A percentile compares a stretch with the other conserved stretches of the same genome.
phyloP scores from a whole-genome alignment of 2,888 invertebrate species.

The Xanthostigma xanthostigma region DNA sequence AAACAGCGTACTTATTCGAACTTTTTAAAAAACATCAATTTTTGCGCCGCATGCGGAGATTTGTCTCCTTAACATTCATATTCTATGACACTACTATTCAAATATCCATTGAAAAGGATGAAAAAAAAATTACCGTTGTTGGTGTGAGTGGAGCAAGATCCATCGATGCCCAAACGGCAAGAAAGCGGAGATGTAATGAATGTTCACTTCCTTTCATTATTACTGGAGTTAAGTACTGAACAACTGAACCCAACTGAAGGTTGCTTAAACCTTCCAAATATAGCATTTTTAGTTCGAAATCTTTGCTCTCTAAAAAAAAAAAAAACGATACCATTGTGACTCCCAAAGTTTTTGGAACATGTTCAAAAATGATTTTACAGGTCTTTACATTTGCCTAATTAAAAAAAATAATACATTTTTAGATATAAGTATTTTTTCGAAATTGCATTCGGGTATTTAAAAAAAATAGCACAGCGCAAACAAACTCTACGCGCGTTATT shows the following conservation, averaged over 20 bases:
- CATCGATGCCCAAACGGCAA: conserved; percentile 48
- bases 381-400: too few relatives aligned
- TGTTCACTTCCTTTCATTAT: conserved; percentile 28
- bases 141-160: conserved; percentile 34
- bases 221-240: conserved; percentile 34
- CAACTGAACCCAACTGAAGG: conserved; percentile 39
- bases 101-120: not conserved
- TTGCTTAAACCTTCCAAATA: conserved; percentile 59
- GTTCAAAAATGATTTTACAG: too few relatives aligned
- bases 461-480: too few relatives aligned
- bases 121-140: conserved; percentile 27
- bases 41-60: too few relatives aligned
- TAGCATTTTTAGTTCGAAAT: conserved; percentile 51
- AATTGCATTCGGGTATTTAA: too few relatives aligned
- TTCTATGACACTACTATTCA: not conserved
- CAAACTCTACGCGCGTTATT: too few relatives aligned
- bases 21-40: too few relatives aligned
- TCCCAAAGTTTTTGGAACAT: too few relatives aligned
- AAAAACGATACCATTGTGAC: not conserved
- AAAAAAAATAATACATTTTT: too few relatives aligned
- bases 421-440: too few relatives aligned
- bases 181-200: conserved; percentile 43
- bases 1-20: too few relatives aligned
- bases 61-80: not conserved
- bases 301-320: conserved; percentile 37